These are phyloP conservation scores for Marasmarcha lunaedactyla DNA, from an alignment of 2,888 invertebrate species.

Conservation along the genomic window DNA sequence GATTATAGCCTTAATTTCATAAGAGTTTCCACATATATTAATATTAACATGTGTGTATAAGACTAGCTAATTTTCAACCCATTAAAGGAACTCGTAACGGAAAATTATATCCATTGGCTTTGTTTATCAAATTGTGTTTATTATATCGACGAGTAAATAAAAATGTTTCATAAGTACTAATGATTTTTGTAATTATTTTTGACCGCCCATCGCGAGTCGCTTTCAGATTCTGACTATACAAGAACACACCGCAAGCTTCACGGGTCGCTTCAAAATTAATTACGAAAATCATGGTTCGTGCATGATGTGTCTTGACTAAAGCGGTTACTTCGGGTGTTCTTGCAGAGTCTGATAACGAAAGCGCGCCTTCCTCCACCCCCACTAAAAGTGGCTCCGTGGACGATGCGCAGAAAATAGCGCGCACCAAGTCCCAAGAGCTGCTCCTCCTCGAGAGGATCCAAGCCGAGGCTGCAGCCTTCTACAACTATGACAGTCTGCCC, in stretches of 20 bases:
- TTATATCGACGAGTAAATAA: constrained; percentile 67
- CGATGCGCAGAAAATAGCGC: constrained; percentile 31
- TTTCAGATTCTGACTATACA: constrained; percentile 42
- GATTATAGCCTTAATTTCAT: constrained; percentile 56
- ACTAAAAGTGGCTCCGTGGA: constrained; percentile 49
- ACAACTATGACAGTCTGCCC: constrained; percentile 68
- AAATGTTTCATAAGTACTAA: constrained; percentile 57
- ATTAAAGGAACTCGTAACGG: constrained; percentile 50
- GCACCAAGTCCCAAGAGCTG: constrained; percentile 76
- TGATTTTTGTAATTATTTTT: constrained; percentile 71
- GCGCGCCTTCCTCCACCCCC: constrained; percentile 74
- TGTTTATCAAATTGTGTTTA: constrained; percentile 65
- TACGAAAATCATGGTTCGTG: constrained; percentile 55
- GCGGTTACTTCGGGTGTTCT: constrained; percentile 71
- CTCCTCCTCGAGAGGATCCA: constrained; percentile 77
- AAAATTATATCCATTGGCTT: constrained; percentile 55
- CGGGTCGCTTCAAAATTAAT: constrained; percentile 61
- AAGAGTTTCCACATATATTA: constrained; percentile 44
- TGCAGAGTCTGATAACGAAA: constrained; percentile 85
- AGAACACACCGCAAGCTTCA: constrained; percentile 51
- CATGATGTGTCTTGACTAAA: constrained; percentile 27
- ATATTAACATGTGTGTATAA: constrained; percentile 51
- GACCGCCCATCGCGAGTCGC: constrained; percentile 45
- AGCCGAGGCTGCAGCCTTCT: constrained; percentile 79
- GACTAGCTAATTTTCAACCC: constrained; percentile 50